Base-by-base conservation (phyloP, 1,140 invertebrate genomes). In the Magallana ariakensis region DNA sequence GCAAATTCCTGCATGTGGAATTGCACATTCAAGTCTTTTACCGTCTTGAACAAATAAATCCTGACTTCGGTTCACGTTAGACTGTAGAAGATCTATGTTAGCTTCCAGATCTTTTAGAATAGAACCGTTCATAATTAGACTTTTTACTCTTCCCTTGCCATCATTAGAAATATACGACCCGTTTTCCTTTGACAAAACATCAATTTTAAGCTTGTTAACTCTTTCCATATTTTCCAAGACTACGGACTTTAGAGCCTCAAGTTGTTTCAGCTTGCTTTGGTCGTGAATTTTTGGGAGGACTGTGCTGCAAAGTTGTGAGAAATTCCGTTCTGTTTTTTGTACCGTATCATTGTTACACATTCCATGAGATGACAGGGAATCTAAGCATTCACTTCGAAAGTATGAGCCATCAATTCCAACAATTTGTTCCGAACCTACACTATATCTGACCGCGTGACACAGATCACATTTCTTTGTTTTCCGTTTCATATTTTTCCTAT, bases 111-210 rank as follows among this genome's bases (percentile, higher is more conserved):
- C 66, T 75, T 33, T 26, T 10, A 75, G 66, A 33, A 19, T 19
- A 3, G 66, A 13, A 75, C 66, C 26, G 66, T 75, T 75, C 33
- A 26, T 9, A 26, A 75, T 75, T 13, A 75, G 22, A 75, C 66
- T 75, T 75, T 75, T 75, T 22, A 75, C 66, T 26, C 66, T 75
- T 22, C 19, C 19, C 33, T 22, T 75, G 11, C 66, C 66, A 33
- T 75, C 33, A 26, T 75, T 75, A 0, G 66, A 75, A 13, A 19
- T 75, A 26, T 75, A 75, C 4, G 66, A 75, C 33, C 66, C 66
- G 22, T 75, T 75, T 75, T 75, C 66, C 33, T 75, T 75, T 26
- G 66, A 75, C 22, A 75, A 26, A 26, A 75, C 33, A 9, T 75
- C 66, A 75, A 75, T 26, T 75, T 75, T 75, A 19, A 75, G 22